phyloP scores from a whole-genome alignment of 1,140 invertebrate genomes.

The Plectrocnemia conspersa region DNA sequence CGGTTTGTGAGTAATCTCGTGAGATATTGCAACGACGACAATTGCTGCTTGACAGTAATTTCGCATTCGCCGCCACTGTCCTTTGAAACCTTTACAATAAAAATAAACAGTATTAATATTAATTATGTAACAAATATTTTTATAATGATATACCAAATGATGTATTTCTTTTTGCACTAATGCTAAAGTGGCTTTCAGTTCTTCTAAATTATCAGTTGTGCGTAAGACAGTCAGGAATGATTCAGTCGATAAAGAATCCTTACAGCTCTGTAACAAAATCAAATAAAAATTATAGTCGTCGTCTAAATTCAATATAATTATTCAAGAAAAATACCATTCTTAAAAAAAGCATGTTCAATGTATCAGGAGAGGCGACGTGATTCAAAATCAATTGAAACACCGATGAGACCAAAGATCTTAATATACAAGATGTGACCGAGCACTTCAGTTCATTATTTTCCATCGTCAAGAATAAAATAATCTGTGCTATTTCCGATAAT shows the following conservation, averaged over 20 bases:
- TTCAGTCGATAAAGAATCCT: slow-evolving; percentile 74
- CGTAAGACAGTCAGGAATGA: slow-evolving; percentile 77
- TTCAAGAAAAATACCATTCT: slow-evolving; percentile 69
- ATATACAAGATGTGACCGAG: slow-evolving; percentile 68
- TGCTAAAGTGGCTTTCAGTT: slow-evolving; percentile 74
- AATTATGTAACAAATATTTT: slow-evolving; percentile 11
- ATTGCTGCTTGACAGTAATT: slow-evolving; percentile 76
- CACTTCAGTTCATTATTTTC: slow-evolving; percentile 84
- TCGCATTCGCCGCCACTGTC: slow-evolving; percentile 82
- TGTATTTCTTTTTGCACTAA: slow-evolving; percentile 77
- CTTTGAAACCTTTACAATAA: slow-evolving; percentile 60
- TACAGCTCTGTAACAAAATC: slow-evolving; percentile 72
- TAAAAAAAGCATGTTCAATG: slow-evolving; percentile 87
- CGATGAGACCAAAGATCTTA: slow-evolving; percentile 72
- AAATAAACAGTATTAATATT: slow-evolving; percentile 16
- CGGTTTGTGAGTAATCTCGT: slow-evolving; percentile 57
- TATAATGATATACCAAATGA: slow-evolving; percentile 53
- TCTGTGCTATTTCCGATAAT: slow-evolving; percentile 77
- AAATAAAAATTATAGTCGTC: no score
- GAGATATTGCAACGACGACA: slow-evolving; percentile 83
- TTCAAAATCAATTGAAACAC: slow-evolving; percentile 76
- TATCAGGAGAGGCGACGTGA: slow-evolving; percentile 87
- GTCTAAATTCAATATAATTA: slow-evolving; percentile 30
- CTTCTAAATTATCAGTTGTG: slow-evolving; percentile 71
- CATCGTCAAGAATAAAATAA: slow-evolving; percentile 77